These are phyloP conservation scores for Zelleria hepariella DNA, from an alignment of 2,888 invertebrate genomes.

Conservation along the genomic window DNA sequence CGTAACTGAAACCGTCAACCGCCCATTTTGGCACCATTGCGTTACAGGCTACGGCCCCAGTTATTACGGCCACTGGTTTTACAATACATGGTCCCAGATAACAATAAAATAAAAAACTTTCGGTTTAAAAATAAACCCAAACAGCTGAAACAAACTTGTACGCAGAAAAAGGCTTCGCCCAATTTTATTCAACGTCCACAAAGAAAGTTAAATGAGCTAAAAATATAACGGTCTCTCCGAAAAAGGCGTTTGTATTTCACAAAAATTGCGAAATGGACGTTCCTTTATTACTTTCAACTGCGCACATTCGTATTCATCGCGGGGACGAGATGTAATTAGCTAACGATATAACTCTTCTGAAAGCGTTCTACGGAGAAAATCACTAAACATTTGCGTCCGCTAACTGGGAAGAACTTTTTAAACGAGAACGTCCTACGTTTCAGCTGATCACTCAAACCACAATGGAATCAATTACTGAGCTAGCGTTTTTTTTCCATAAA, in stretches of 20 bases:
- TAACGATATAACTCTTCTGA: neutral
- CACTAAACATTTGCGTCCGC: neutral
- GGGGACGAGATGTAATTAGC: neutral
- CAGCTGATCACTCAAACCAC: neutral
- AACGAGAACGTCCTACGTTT: neutral
- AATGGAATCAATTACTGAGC: neutral
- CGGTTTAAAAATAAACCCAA: neutral
- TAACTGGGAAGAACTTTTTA: too few species aligned
- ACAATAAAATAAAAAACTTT: neutral
- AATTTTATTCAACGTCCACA: neutral
- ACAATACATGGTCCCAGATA: neutral
- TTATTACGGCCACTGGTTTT: neutral
- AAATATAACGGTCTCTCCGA: neutral
- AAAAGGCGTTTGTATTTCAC: neutral
- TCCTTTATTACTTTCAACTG: neutral
- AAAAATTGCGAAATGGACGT: neutral
- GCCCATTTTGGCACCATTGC: too few species aligned
- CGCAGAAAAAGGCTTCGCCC: too few species aligned
- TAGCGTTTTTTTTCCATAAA: neutral
- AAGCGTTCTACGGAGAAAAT: neutral
- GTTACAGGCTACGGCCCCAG: neutral
- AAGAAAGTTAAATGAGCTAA: neutral
- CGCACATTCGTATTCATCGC: neutral
- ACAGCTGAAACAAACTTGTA: neutral
- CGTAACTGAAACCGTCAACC: too few species aligned